Base-by-base conservation (phyloP, 1,140 invertebrate species). In the Belonocnema kinseyi region DNA sequence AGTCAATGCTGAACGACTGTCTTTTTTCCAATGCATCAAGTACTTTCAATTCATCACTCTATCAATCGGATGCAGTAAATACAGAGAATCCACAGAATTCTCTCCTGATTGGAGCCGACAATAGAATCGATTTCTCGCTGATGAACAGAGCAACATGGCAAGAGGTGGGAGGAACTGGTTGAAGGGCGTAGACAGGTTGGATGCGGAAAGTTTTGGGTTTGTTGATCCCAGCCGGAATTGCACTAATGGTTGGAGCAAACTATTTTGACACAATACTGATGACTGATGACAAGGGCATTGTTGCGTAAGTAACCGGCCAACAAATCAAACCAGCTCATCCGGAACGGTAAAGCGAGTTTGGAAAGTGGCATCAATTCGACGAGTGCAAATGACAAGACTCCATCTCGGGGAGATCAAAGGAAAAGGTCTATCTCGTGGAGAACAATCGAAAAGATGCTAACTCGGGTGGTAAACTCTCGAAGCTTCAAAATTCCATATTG, bases 101-200 rank as follows among this genome's bases (percentile, higher is more conserved):
- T 3, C 19, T 12, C 58, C 26, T 61, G 58, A 61, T 61, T 61
- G 58, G 58, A 61, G 21, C 21, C 58, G 58, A 61, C 58, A 61
- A 61, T 61, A 21, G 58, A 61, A 61, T 61, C 58, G 58, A 61
- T 61, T 61, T 61, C 58, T 19, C 56, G 58, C 58, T 61, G 58
- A 61, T 61, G 58, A 26, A 61, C 11, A 33, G 58, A 61, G 21
- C 19, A 21, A 58, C 56, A 58, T 4, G 56, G 10, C 40, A 46
- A 46, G 40, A 46, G 26, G 56, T n/a, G 54, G 54, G 54, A 21
- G 17, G 54, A 46, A 46, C 11, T 46, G 40, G 40, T 46, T 46
- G 54, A 10, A 19, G 17, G 17, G 54, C 10, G 54, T 56, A 56
- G 54, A 56, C 54, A 56, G 54, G 10, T 17, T 56, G 54, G 5